These are phyloP conservation scores for Leucopsar rothschildi DNA, from an alignment of 2,113 vertebrate genomes.

Conservation along the genomic window DNA sequence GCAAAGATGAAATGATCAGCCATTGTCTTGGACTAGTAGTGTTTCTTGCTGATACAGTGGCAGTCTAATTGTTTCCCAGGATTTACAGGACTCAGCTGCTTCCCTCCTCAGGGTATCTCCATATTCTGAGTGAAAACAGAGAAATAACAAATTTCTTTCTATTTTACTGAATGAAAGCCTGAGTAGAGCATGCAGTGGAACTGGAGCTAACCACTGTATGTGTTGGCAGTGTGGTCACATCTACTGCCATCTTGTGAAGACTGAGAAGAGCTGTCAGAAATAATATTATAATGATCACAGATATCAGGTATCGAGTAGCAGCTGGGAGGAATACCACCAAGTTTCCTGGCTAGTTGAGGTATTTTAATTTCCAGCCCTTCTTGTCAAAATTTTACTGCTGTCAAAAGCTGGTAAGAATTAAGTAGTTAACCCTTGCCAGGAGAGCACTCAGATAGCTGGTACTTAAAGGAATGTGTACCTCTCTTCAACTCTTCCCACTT, in stretches of 20 bases:
- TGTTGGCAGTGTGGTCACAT: neutral
- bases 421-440: neutral
- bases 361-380: neutral
- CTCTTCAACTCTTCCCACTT: neutral
- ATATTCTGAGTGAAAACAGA: neutral
- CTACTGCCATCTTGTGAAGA: neutral
- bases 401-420: neutral
- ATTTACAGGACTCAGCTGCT: neutral
- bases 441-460: neutral
- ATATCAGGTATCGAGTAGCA: neutral
- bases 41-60: neutral
- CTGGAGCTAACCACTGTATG: neutral
- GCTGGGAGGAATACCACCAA: neutral
- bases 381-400: neutral
- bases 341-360: neutral
- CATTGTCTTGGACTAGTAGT: neutral
- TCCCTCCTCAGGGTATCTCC: neutral
- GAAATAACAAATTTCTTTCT: neutral
- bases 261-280: neutral
- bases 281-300: rapidly evolving
- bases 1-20: neutral
- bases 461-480: neutral
- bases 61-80: neutral
- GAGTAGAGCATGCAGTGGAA: neutral
- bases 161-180: neutral